Base-by-base conservation (phyloP, 2,888 invertebrate species). In the Ametastegia equiseti region DNA sequence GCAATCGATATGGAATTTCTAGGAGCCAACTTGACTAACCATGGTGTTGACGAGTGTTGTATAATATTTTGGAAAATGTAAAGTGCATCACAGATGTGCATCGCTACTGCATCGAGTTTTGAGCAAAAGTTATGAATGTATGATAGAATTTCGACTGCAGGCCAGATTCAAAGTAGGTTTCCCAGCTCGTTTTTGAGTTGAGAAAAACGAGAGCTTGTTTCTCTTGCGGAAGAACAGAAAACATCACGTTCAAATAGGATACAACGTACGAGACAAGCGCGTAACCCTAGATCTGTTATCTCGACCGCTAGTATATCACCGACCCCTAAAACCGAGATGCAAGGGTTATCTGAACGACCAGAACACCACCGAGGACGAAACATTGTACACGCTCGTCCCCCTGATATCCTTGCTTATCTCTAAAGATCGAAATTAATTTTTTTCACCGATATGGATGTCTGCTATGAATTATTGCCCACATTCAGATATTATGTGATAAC, bases 251-350 rank as follows among this genome's bases (percentile, higher is more conserved):
- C 30, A 36, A 71, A 71, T 71, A 71, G 71, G 75, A 75, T 33
- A 57, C 75, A 75, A 36, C 47, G 45, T 71, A 27, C 71, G 71
- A 47, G 30, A 45, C 30, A 47, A 30, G 19, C 71, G n/a, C 15
- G 30, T 57, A 57, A 71, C 71, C 71, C 75, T 30, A 75, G 75
- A 75, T 75, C 75, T 57, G 75, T 75, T 75, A 75, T 75, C 75
- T 75, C 54, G 54, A 75, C 75, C 75, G 54, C 54, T 39, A 36
- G 50, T 75, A 75, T 75, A 75, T 75, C 75, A 75, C 75, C 75
- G 75, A 75, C 75, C 75, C 75, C 75, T 75, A 54, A 54, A 50
- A 57, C 75, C 75, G 75, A 75, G 75, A 75, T 75, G 75, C 57
- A 75, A 75, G 75, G 75, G 75, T 75, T 75, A 75, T 75, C 75